A percentile compares a stretch with the other conserved stretches of the same genome.
phyloP scores from a whole-genome alignment of 2,797 vertebrate genomes.

The Sarcophilus harrisii region DNA sequence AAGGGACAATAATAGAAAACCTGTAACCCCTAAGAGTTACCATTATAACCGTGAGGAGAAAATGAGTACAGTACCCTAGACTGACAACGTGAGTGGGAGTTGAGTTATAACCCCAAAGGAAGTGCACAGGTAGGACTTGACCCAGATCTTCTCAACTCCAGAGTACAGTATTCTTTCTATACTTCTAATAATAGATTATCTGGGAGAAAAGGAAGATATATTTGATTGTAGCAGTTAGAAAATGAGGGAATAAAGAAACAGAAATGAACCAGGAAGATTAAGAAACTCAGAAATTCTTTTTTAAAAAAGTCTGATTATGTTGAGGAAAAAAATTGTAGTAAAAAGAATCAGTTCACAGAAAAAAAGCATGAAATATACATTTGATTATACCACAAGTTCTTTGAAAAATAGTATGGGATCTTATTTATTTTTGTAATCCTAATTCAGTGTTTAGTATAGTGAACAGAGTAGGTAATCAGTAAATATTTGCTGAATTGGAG shows the following conservation, averaged over 20 bases:
- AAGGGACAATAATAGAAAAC: neutral
- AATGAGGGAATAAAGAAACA: neutral
- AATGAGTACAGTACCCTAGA: neutral
- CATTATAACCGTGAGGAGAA: neutral
- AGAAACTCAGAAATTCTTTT: neutral
- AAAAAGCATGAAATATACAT: neutral
- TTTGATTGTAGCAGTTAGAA: neutral
- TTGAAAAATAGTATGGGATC: neutral
- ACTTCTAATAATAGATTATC: neutral
- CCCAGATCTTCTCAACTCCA: neutral
- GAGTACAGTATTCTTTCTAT: neutral
- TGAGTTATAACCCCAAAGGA: neutral
- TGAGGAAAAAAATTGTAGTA: neutral
- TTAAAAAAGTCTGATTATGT: neutral
- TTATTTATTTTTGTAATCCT: neutral
- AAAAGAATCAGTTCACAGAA: neutral
- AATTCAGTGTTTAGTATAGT: neutral
- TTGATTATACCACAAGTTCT: neutral
- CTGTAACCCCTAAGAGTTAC: neutral
- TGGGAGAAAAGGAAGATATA: neutral
- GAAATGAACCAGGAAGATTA: neutral
- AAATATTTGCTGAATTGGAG: neutral
- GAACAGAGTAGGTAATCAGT: neutral
- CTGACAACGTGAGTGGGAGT: neutral
- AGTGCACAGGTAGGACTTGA: neutral